phyloP scores from a whole-genome alignment of 2,113 vertebrate genomes.

The Columbina picui region DNA sequence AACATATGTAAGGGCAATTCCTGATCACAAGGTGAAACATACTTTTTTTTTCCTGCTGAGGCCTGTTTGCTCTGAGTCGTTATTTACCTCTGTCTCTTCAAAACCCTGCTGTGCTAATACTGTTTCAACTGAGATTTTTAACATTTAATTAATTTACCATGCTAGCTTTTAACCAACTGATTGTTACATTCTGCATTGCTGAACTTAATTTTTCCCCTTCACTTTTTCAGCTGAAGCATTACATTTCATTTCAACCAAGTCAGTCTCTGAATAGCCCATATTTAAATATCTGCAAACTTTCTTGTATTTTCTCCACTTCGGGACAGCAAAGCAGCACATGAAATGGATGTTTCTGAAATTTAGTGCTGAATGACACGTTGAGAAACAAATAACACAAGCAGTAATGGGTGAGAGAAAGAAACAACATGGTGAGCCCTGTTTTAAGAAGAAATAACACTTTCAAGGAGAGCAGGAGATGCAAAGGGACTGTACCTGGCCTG shows the following conservation, averaged over 20 bases:
- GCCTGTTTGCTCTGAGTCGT: constrained; percentile 5
- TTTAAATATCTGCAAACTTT: constrained; percentile 31
- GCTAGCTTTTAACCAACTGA: constrained; percentile 41
- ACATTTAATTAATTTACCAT: constrained; percentile 22
- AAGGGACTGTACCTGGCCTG: neutral
- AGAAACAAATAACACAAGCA: constrained; percentile 40
- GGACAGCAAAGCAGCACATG: constrained; percentile 50
- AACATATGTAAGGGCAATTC: neutral
- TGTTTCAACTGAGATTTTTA: constrained; percentile 56
- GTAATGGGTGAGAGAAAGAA: constrained; percentile 36
- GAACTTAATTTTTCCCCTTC: constrained; percentile 43
- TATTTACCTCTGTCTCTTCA: constrained; percentile 27
- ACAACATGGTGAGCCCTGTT: neutral
- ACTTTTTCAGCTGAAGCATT: constrained; percentile 42
- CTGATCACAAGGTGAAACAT: neutral
- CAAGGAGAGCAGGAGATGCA: neutral
- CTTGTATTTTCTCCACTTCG: constrained; percentile 21
- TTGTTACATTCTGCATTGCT: constrained; percentile 46
- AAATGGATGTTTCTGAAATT: constrained; percentile 54
- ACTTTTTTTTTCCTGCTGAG: neutral
- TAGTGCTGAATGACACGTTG: constrained; percentile 23
- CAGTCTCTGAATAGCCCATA: constrained; percentile 27
- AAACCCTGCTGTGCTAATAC: constrained; percentile 48
- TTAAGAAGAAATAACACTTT: constrained; percentile 55
- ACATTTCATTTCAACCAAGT: constrained; percentile 55